phyloP scores from a whole-genome alignment of 2,113 vertebrate genomes.

The Oxyura jamaicensis region DNA sequence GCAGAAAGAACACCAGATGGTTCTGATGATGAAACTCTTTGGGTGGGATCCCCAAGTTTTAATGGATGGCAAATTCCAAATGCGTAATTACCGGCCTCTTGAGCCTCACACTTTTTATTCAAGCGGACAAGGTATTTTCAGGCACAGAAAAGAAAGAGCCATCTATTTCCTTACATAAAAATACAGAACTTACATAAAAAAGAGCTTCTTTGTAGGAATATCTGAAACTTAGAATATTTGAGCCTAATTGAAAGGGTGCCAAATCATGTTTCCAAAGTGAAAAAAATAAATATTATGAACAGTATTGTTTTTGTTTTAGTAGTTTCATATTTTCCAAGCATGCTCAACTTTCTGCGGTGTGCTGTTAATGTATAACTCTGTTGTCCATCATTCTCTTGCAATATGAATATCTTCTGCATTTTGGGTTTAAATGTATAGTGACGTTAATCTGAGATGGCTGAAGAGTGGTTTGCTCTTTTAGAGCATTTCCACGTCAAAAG shows the following conservation, averaged over 20 bases:
- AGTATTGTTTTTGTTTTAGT: not conserved
- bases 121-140: slow-evolving; percentile 30
- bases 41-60: slow-evolving; percentile 65
- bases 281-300: slow-evolving; percentile 2
- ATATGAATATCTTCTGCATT: not conserved
- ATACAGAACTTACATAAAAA: too few relatives aligned
- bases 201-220: not conserved
- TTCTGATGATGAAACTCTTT: slow-evolving; percentile 65
- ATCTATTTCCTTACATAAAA: not conserved
- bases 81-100: slow-evolving; percentile 43
- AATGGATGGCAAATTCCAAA: slow-evolving; percentile 63
- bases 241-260: not conserved
- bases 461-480: not conserved
- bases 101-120: slow-evolving; percentile 30
- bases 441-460: not conserved
- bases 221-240: not conserved
- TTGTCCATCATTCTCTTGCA: not conserved
- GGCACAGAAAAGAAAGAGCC: not conserved
- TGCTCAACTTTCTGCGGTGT: not conserved
- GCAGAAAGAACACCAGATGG: slow-evolving; percentile 73
- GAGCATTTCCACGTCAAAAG: not conserved
- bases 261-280: slow-evolving; percentile 20
- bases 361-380: not conserved
- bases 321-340: not conserved
- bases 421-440: not conserved